phyloP scores from a whole-genome alignment of 92 coral and sea anemone species.

The Virgularia gustaviana region DNA sequence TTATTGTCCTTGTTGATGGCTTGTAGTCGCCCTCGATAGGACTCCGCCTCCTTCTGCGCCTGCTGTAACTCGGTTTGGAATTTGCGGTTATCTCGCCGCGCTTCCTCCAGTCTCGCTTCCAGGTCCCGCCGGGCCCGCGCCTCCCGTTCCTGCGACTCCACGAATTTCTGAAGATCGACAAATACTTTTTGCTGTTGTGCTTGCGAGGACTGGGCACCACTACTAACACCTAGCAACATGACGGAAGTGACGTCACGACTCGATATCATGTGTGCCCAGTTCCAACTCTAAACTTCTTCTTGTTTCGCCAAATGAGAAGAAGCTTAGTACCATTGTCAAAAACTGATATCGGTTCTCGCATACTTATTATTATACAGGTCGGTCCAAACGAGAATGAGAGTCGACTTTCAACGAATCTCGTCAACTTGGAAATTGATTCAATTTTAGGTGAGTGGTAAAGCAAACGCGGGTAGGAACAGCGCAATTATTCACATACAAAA shows the following conservation, averaged over 20 bases:
- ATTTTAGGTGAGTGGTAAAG: too few relatives aligned
- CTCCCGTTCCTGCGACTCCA: conserved; percentile 82
- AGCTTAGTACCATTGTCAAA: too few relatives aligned
- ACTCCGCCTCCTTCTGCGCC: conserved; percentile 93
- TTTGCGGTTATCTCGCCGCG: conserved; percentile 85
- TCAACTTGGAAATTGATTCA: too few relatives aligned
- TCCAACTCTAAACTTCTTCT: too few relatives aligned
- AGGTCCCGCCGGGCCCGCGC: conserved; percentile 74
- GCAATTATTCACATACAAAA: too few relatives aligned
- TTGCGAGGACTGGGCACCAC: conserved; percentile 29
- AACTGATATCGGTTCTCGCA: too few relatives aligned
- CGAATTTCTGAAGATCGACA: conserved; percentile 80
- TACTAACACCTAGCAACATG: conserved; percentile 33
- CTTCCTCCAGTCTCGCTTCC: conserved; percentile 75
- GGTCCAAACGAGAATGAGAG: too few relatives aligned
- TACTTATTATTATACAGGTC: too few relatives aligned
- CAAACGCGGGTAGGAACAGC: too few relatives aligned
- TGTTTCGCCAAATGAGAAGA: too few relatives aligned
- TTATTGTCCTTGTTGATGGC: conserved; percentile 25
- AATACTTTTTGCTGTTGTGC: conserved; percentile 60
- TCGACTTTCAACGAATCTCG: too few relatives aligned
- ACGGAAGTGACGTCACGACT: conserved; percentile 15
- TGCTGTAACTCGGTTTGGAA: conserved; percentile 80
- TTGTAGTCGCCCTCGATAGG: conserved; percentile 79
- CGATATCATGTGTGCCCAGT: conserved; percentile 6